Conservation (phyloP, 2,888 invertebrate genomes). For the Lymantria monacha region DNA sequence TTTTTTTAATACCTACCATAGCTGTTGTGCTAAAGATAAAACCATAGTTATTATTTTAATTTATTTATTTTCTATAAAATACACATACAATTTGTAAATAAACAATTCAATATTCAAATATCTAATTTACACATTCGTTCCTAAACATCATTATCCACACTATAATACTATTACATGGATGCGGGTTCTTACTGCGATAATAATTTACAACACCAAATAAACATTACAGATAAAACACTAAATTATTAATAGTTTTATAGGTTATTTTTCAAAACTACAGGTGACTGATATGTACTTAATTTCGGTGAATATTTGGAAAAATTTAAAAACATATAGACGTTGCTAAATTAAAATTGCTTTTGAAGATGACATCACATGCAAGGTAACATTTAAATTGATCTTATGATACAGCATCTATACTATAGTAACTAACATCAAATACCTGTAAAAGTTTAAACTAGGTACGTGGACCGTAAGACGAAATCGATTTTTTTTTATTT, state of each 20-base stretch:
- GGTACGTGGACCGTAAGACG: constrained; percentile 56
- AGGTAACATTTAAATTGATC: constrained; percentile 36
- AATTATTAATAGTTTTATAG: constrained; percentile 11
- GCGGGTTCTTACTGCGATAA: constrained; percentile 19
- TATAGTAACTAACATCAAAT: constrained; percentile 70
- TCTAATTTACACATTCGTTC: constrained; percentile 69
- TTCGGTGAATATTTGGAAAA: constrained; percentile 22
- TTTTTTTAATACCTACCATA: too few species aligned
- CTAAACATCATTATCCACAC: constrained; percentile 58
- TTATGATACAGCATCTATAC: constrained; percentile 49
- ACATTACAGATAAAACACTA: constrained; percentile 14
- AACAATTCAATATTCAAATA: constrained; percentile 79
- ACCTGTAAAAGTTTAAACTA: constrained; percentile 63
- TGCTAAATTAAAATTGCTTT: constrained; percentile 14
- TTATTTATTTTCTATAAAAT: constrained; percentile 80
- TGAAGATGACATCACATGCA: constrained; percentile 46
- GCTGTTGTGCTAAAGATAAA: too few species aligned
- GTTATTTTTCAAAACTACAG: constrained; percentile 32
- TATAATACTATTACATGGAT: constrained; percentile 43
- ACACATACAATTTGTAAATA: constrained; percentile 82
- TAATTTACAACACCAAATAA: constrained; percentile 29
- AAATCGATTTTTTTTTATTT: constrained; percentile 45
- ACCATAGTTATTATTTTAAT: constrained; percentile 39
- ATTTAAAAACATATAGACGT: constrained; percentile 3
- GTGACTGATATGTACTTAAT: constrained; percentile 63